Conservation (phyloP, 2,797 vertebrate species). For the Gadopsis bispinosus region DNA sequence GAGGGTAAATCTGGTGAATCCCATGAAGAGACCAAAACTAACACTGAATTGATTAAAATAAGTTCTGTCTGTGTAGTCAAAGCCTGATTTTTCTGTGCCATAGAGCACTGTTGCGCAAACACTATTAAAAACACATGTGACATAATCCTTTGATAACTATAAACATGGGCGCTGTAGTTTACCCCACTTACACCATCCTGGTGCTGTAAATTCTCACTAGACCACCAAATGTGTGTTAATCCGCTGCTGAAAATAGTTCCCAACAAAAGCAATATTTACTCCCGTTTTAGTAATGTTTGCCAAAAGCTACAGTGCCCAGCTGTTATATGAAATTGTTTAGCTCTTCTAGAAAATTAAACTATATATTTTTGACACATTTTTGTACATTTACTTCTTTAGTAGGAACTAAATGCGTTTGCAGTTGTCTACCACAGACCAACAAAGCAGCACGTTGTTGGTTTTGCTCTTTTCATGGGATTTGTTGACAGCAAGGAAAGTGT, state of each 20-base stretch:
- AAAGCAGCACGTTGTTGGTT: neutral
- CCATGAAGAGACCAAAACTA: neutral
- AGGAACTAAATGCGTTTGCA: neutral
- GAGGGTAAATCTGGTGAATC: neutral
- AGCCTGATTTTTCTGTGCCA: neutral
- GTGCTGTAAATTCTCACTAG: neutral
- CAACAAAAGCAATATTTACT: constrained; percentile 6
- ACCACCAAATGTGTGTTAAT: constrained; percentile 21
- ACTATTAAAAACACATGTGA: neutral
- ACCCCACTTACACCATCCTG: neutral
- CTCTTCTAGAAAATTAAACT: neutral
- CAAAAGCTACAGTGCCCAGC: neutral
- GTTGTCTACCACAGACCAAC: neutral
- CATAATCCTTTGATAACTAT: neutral
- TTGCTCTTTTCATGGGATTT: neutral
- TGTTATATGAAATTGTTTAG: neutral
- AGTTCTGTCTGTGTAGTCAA: neutral
- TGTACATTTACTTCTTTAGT: neutral
- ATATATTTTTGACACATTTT: neutral
- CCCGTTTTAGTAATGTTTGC: neutral
- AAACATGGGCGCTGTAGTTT: constrained; percentile 8
- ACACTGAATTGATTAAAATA: neutral
- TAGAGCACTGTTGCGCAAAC: neutral
- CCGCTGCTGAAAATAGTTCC: constrained; percentile 23
- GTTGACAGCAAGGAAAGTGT: neutral